Conservation (phyloP, 2,113 vertebrate genomes). For the Fregetta grallaria region DNA sequence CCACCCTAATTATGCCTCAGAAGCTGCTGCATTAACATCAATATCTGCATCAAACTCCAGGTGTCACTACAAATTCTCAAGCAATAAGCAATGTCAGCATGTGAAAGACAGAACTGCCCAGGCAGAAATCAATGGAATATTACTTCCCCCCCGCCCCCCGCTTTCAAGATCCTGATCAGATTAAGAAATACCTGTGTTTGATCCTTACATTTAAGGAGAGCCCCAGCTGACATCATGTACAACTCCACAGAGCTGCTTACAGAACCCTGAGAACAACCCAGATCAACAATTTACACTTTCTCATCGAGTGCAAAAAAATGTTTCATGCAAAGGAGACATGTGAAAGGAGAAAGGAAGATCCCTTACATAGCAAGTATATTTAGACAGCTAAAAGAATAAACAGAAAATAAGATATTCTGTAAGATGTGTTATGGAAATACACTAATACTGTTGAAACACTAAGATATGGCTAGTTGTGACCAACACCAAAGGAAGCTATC, state of each 20-base stretch:
- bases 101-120: background rate
- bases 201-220: background rate
- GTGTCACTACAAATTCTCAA: background rate
- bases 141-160: background rate
- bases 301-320: background rate
- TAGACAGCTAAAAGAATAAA: background rate
- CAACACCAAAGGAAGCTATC: background rate
- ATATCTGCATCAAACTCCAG: conserved; percentile 19
- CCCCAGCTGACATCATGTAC: background rate
- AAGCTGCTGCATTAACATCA: conserved; percentile 10
- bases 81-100: background rate
- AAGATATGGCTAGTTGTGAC: background rate
- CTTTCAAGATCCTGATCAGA: background rate
- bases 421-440: background rate
- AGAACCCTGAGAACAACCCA: background rate
- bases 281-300: background rate
- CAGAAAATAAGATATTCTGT: background rate
- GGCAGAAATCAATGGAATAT: background rate
- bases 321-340: rapidly evolving
- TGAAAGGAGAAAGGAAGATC: background rate
- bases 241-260: background rate
- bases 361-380: background rate
- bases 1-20: background rate
- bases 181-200: background rate
- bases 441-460: background rate